phyloP scores from a whole-genome alignment of 2,113 vertebrate genomes.

The Panurus biarmicus region DNA sequence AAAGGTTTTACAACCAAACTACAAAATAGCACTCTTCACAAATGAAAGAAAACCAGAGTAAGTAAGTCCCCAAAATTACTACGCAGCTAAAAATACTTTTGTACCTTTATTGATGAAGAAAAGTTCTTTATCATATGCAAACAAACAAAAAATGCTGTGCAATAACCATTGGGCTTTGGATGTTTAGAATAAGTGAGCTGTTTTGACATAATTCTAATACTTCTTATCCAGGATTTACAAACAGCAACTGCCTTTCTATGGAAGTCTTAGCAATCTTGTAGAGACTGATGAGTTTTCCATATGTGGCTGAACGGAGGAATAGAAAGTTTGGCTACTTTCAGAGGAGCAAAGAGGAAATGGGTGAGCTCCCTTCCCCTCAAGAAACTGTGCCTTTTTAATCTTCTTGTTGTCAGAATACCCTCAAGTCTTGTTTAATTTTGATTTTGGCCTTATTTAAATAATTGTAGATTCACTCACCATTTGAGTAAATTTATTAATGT shows the following conservation, averaged over 20 bases:
- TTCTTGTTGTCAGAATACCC: not conserved
- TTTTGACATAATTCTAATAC: not conserved
- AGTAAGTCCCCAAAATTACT: not conserved
- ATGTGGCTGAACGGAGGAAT: not conserved
- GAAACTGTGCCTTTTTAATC: not conserved
- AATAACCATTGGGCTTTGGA: not conserved
- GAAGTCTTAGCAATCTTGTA: not conserved
- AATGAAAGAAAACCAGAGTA: not conserved
- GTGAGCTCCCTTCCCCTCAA: not conserved
- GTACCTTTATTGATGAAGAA: not conserved
- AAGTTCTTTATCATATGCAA: not conserved
- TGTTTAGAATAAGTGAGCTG: not conserved
- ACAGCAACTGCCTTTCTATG: not conserved
- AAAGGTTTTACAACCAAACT: not conserved
- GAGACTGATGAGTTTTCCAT: not conserved
- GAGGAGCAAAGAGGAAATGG: not conserved
- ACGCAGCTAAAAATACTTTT: not conserved
- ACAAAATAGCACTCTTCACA: not conserved
- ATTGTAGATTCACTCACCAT: not conserved
- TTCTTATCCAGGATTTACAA: not conserved
- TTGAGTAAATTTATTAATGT: not conserved
- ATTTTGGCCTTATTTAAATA: not conserved
- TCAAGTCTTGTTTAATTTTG: not conserved
- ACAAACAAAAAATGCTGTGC: not conserved
- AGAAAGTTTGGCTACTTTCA: not conserved